Conservation (phyloP, 2,797 vertebrate genomes). For the Heterohyrax brucei region DNA sequence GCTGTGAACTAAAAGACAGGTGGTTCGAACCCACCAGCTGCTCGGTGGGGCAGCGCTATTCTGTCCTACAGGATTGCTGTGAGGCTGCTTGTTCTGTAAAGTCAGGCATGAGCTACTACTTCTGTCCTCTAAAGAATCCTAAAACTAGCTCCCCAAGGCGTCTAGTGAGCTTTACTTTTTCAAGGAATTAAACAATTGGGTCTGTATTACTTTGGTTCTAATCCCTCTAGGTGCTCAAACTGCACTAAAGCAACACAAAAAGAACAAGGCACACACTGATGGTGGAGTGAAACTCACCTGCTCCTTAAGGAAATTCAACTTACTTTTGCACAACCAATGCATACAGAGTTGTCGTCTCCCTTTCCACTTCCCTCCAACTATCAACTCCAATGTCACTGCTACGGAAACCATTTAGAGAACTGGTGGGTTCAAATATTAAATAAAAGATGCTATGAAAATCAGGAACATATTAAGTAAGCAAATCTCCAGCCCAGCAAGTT, state of each 20-base stretch:
- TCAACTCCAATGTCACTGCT: neutral
- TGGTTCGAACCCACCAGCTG: too few species aligned
- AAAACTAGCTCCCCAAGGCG: constrained; percentile 15
- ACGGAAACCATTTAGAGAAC: constrained; percentile 19
- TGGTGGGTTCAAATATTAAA: constrained; percentile 43
- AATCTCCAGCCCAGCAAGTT: constrained; percentile 30
- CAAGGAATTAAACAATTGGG: constrained; percentile 30
- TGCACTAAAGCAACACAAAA: constrained; percentile 41
- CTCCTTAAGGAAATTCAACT: constrained; percentile 46
- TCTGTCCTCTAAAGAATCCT: neutral
- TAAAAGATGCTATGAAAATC: constrained; percentile 14
- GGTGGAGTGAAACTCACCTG: neutral
- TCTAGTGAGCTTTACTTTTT: constrained; percentile 17
- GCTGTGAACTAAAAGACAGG: too few species aligned
- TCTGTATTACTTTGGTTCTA: constrained; percentile 20
- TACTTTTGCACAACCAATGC: neutral
- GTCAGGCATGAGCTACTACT: neutral
- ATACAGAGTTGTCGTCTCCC: neutral
- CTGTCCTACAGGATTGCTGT: too few species aligned
- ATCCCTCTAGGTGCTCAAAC: neutral
- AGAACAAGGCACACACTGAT: constrained; percentile 8
- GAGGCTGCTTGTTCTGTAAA: neutral
- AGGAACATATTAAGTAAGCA: constrained; percentile 1
- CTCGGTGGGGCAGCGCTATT: too few species aligned
- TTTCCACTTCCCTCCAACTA: constrained; percentile 11